Evolutionary conservation across 2,797 vertebrate species (phyloP).

Genomic region (Tenualosa thibaudeaui): DNA sequence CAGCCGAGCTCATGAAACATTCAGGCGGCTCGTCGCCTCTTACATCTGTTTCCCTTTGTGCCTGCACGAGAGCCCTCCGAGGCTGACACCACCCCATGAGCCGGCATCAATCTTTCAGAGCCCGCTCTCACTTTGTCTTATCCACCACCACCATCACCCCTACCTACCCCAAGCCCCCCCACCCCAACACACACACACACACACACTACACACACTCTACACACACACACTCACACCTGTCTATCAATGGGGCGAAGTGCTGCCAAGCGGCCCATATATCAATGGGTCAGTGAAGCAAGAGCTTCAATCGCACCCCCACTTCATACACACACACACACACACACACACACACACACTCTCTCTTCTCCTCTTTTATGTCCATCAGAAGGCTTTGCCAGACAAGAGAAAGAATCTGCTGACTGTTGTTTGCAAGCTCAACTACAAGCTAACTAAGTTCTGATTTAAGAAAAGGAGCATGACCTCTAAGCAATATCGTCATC

Average conservation of each 20-base stretch:
- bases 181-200: background rate
- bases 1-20: background rate
- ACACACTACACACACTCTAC: background rate
- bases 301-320: background rate
- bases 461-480: background rate
- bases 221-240: background rate
- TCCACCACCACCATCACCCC: background rate
- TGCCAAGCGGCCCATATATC: conserved; percentile 21
- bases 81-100: background rate
- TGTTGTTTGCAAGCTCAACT: conserved; percentile 17
- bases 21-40: background rate
- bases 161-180: too few relatives aligned
- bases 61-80: background rate
- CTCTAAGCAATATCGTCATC: background rate
- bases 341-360: background rate
- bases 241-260: background rate
- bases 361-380: background rate
- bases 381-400: background rate
- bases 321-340: background rate
- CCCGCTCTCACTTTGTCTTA: background rate
- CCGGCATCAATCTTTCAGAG: background rate
- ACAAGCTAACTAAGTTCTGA: background rate
- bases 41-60: conserved; percentile 21
- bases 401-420: background rate
- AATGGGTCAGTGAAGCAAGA: conserved; percentile 14